Conservation (phyloP, 2,797 vertebrate genomes). For the Todus mexicanus region DNA sequence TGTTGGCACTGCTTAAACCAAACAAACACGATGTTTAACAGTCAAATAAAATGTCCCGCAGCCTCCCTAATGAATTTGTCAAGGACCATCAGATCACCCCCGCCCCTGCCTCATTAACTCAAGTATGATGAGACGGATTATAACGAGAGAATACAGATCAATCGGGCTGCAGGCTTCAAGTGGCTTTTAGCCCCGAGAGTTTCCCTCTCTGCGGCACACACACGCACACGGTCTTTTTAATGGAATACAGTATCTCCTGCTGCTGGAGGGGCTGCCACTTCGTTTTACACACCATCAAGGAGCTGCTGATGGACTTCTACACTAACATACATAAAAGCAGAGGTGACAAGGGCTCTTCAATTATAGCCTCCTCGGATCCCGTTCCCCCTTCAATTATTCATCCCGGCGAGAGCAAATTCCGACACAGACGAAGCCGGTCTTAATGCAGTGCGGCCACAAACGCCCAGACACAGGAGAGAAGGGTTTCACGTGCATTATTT, state of each 20-base stretch:
- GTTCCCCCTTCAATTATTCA: slow-evolving; percentile 82
- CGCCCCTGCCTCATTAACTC: slow-evolving; percentile 79
- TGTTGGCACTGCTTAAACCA: slow-evolving; percentile 75
- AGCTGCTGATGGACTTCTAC: slow-evolving; percentile 75
- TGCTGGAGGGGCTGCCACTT: slow-evolving; percentile 69
- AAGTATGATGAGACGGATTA: slow-evolving; percentile 77
- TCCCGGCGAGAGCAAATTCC: slow-evolving; percentile 63
- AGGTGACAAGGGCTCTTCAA: slow-evolving; percentile 79
- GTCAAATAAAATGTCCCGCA: slow-evolving; percentile 76
- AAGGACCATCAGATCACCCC: slow-evolving; percentile 76
- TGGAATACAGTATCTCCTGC: slow-evolving; percentile 65
- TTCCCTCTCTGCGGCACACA: slow-evolving; percentile 52
- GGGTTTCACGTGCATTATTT: slow-evolving; percentile 64
- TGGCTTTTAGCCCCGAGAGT: slow-evolving; percentile 76
- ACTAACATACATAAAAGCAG: slow-evolving; percentile 75
- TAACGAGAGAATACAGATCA: slow-evolving; percentile 80
- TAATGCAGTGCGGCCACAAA: slow-evolving; percentile 18
- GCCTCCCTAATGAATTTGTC: slow-evolving; percentile 80
- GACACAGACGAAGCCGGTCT: slow-evolving; percentile 62
- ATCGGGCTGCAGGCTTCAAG: slow-evolving; percentile 76
- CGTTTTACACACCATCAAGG: slow-evolving; percentile 64
- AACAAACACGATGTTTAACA: slow-evolving; percentile 79
- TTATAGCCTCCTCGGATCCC: slow-evolving; percentile 70
- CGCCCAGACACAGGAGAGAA: not conserved
- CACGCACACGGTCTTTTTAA: slow-evolving; percentile 59